These are phyloP conservation scores for Clarias platycephalus DNA, from an alignment of 2,797 vertebrate genomes.

Conservation along the genomic window DNA sequence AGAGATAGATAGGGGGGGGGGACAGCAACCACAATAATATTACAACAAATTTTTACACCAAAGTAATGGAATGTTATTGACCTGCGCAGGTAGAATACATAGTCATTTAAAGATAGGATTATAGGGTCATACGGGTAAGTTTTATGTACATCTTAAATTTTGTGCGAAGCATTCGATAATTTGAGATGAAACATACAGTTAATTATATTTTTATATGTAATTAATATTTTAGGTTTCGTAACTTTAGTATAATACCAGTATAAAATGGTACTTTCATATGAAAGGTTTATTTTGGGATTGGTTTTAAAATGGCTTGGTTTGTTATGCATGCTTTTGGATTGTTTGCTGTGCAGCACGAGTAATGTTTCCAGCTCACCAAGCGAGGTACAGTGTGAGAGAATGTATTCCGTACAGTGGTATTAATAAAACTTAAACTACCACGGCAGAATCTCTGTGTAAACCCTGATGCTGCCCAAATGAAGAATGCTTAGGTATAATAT, in stretches of 20 bases:
- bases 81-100: no score
- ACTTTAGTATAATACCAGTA: not conserved
- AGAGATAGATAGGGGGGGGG: not conserved
- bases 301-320: not conserved
- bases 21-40: not conserved
- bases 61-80: not conserved
- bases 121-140: not conserved
- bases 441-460: not conserved
- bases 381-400: constrained; percentile 32
- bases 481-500: not conserved
- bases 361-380: constrained; percentile 37
- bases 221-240: not conserved
- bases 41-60: not conserved
- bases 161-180: no score
- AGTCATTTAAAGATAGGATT: not conserved
- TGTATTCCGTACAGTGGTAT: not conserved
- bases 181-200: no score
- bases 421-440: not conserved
- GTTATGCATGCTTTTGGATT: constrained; percentile 27
- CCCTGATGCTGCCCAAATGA: not conserved
- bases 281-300: not conserved
- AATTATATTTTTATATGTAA: no score
- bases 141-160: no score
- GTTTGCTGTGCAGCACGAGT: constrained; percentile 41
- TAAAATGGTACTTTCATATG: not conserved